Base-by-base conservation (phyloP, 2,797 vertebrate genomes). In the Schizopygopsis malacanthus region DNA sequence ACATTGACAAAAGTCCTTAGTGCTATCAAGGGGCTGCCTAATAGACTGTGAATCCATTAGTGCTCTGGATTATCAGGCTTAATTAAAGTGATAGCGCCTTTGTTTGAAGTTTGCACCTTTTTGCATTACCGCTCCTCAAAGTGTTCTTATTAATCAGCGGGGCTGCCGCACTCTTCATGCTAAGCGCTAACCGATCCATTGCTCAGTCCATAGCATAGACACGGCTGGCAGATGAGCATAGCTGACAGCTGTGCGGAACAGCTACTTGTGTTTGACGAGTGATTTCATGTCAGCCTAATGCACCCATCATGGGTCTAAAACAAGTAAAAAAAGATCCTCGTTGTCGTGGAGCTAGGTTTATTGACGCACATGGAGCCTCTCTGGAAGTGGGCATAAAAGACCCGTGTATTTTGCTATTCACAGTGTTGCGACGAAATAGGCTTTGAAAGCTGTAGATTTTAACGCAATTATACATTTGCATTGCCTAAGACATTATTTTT, bases 31-130 rank as follows among this genome's bases (percentile, higher is more conserved):
- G 89, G 90, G 86, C 81, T 87, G 71, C 86, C 80, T 91, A 90
- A 90, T 89, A 91, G 86, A 88, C 86, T 90, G 90, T 61, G 86
- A 90, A 90, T 85, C 87, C 89, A 91, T 92, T 91, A 91, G 87
- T 87, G 88, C 89, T 85, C 72, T 78, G 83, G 87, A 89, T 90
- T 91, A 92, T 92, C 88, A 86, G 78, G 86, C 84, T 90, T 90
- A 90, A 91, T 91, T 92, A 90, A 89, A 90, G 87, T 87, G 87
- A 89, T 86, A 87, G 81, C 87, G 87, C 88, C 84, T 90, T 90
- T 91, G 85, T 90, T 91, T 91, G 79, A 91, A 89, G 89, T 90
- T 91, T 86, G 84, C 91, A 88, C 91, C 90, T 90, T 92, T 92
- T 91, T 89, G 86, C 90, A 89, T 91, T 91, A 90, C 84, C 87